phyloP scores from a whole-genome alignment of 2,113 vertebrate genomes.

The Zosterops hypoxanthus region DNA sequence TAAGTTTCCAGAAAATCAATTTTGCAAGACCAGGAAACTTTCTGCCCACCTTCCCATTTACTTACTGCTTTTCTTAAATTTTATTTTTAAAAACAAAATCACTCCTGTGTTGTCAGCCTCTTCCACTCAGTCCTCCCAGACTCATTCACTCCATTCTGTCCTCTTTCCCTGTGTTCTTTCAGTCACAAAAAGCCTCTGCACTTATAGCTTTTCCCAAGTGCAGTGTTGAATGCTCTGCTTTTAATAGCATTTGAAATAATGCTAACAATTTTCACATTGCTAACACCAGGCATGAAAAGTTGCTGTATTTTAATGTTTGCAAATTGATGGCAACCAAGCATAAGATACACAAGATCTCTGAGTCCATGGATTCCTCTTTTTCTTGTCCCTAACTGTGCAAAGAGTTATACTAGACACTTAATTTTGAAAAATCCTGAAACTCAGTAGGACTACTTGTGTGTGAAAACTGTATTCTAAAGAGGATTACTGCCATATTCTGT shows the following conservation, averaged over 20 bases:
- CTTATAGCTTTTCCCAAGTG: neutral
- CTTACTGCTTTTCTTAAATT: accelerated
- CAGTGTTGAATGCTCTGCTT: neutral
- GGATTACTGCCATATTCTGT: neutral
- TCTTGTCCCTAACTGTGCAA: neutral
- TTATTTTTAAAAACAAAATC: neutral
- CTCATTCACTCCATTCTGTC: neutral
- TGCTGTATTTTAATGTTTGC: neutral
- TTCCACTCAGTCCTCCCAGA: neutral
- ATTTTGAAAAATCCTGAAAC: neutral
- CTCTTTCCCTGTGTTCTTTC: neutral
- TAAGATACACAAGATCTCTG: neutral
- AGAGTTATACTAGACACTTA: neutral
- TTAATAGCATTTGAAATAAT: neutral
- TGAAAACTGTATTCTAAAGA: neutral
- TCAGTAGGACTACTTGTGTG: neutral
- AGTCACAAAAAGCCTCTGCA: neutral
- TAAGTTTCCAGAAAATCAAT: neutral
- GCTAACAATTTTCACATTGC: neutral
- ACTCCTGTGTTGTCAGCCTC: neutral
- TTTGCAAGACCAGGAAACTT: neutral
- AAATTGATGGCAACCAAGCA: neutral
- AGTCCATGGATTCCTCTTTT: neutral
- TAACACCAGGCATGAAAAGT: neutral
- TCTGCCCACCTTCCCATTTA: neutral